phyloP scores from a whole-genome alignment of 64 coral and sea anemone species.

The Montipora cactus region DNA sequence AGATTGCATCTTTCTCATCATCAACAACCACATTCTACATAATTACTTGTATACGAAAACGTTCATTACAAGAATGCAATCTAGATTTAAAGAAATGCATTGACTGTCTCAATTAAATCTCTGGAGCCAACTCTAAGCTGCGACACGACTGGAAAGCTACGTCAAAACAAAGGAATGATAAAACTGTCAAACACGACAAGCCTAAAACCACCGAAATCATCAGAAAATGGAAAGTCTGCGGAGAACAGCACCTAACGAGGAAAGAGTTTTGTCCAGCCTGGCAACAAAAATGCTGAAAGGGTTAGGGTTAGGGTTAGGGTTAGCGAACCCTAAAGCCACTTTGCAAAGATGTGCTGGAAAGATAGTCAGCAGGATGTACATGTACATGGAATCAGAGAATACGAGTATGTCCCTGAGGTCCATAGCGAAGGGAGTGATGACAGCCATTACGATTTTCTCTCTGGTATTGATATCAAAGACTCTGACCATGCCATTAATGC shows the following conservation, averaged over 20 bases:
- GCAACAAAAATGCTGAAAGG: too few relatives aligned
- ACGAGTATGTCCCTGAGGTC: neutral
- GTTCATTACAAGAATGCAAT: neutral
- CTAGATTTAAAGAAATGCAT: constrained; percentile 1
- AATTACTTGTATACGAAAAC: neutral
- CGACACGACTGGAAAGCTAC: neutral
- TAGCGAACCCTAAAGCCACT: constrained; percentile 34
- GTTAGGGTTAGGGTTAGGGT: too few relatives aligned
- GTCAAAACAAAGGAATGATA: constrained; percentile 22
- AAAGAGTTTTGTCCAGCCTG: too few relatives aligned
- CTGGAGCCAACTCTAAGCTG: neutral
- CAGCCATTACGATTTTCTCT: constrained; percentile 29
- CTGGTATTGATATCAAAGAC: neutral
- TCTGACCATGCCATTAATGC: neutral
- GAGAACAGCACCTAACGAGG: too few relatives aligned
- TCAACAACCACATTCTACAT: neutral
- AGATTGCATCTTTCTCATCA: constrained; percentile 3
- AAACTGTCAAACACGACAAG: neutral
- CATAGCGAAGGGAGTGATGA: neutral
- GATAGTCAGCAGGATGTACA: neutral
- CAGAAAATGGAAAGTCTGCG: constrained; percentile 29
- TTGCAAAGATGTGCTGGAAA: neutral
- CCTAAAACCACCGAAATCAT: neutral
- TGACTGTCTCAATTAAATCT: constrained; percentile 24
- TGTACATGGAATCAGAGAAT: neutral